Evolutionary conservation across 2,113 vertebrate species (phyloP).

Genomic region (Pseudorhombus dupliciocellatus): DNA sequence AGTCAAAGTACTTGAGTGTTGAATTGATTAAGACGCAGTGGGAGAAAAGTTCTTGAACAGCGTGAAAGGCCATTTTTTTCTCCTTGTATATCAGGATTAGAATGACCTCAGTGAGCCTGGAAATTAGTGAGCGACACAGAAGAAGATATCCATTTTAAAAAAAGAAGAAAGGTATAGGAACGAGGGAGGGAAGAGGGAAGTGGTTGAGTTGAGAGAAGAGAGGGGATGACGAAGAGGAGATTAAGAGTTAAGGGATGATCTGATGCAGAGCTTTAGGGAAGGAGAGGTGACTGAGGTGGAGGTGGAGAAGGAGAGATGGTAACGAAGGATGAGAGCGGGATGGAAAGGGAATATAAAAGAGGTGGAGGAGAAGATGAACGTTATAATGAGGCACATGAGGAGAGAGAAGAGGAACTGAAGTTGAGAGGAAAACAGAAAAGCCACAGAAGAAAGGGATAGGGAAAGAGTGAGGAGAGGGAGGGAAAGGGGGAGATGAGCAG

Average conservation of each 20-base stretch:
- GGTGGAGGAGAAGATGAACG: background rate
- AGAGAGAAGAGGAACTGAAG: background rate
- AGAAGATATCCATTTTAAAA: constrained; percentile 3
- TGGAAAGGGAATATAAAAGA: background rate
- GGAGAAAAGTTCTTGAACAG: background rate
- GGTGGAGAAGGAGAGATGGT: background rate
- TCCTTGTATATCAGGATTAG: constrained; percentile 16
- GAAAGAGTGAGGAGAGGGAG: background rate
- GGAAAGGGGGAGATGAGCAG: background rate
- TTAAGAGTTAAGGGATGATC: background rate
- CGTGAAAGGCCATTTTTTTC: background rate
- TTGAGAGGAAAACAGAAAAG: background rate
- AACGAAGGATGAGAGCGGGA: background rate
- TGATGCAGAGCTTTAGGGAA: background rate
- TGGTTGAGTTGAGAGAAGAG: too few species aligned
- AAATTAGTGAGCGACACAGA: constrained; percentile 10
- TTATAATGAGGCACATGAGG: background rate
- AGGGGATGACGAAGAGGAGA: too few species aligned
- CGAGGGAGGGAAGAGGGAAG: background rate
- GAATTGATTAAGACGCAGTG: constrained; percentile 8
- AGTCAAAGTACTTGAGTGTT: background rate
- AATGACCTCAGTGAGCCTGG: constrained; percentile 4
- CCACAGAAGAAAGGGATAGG: background rate
- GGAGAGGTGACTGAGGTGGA: background rate
- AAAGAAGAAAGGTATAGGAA: background rate